phyloP scores from a whole-genome alignment of 2,797 vertebrate species.

The Eulemur mongoz region DNA sequence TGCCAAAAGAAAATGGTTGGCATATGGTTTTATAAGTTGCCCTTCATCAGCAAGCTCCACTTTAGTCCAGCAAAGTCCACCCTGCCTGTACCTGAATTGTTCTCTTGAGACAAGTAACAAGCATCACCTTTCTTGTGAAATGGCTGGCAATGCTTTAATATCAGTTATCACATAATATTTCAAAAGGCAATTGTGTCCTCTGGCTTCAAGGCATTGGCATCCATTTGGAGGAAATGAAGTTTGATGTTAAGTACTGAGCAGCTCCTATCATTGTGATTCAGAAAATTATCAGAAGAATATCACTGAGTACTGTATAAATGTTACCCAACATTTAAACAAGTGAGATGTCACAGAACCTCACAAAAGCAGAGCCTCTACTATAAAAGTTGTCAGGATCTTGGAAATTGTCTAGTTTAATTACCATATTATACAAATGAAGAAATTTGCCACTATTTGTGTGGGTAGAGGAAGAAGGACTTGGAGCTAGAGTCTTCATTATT shows the following conservation, averaged over 20 bases:
- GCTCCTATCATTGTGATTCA: background rate
- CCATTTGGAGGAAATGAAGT: background rate
- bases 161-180: background rate
- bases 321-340: background rate
- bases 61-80: background rate
- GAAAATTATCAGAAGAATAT: background rate
- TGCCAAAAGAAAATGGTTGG: conserved; percentile 3
- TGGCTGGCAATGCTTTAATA: background rate
- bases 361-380: conserved; percentile 3
- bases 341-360: conserved; percentile 21
- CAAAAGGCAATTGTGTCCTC: conserved; percentile 18
- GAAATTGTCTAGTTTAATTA: background rate
- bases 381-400: background rate
- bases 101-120: background rate
- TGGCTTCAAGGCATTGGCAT: background rate
- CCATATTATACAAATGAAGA: conserved; percentile 28
- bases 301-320: background rate
- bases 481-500: background rate
- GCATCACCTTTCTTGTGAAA: conserved; percentile 27
- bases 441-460: background rate
- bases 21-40: background rate
- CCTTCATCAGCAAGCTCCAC: background rate
- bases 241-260: background rate
- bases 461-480: background rate
- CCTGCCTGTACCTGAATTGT: background rate